Percentiles rank a stretch among this genome's conserved stretches.
phyloP scores from a whole-genome alignment of 2,888 invertebrate species.

The Eupithecia abbreviata region DNA sequence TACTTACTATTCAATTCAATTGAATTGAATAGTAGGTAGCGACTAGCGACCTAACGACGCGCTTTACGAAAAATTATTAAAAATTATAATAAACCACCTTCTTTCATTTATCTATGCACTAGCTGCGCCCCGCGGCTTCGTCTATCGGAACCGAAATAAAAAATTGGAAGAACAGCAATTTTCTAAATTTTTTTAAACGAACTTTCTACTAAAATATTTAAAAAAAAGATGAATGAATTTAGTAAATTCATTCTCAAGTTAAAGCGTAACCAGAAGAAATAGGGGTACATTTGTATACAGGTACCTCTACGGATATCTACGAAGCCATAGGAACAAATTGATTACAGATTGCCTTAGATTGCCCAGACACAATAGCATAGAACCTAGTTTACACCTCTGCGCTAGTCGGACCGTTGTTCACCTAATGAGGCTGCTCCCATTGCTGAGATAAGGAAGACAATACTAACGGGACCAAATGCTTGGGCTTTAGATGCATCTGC shows the following conservation, averaged over 20 bases:
- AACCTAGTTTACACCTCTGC: conserved; percentile 15
- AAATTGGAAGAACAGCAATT: too few species aligned
- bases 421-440: conserved; percentile 34
- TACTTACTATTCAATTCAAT: too few species aligned
- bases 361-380: not conserved
- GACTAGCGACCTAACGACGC: too few species aligned
- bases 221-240: too few species aligned
- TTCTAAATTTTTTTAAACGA: too few species aligned
- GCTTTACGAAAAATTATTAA: not conserved
- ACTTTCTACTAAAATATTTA: too few species aligned
- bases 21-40: too few species aligned
- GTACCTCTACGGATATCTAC: not conserved
- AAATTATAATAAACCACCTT: not conserved
- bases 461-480: conserved; percentile 35
- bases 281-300: too few species aligned
- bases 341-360: not conserved
- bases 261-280: too few species aligned
- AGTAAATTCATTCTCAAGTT: too few species aligned
- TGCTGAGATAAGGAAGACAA: conserved; percentile 39
- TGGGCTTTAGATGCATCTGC: conserved; percentile 1
- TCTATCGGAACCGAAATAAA: too few species aligned
- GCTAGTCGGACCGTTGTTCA: conserved; percentile 28
- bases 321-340: not conserved
- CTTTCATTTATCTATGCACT: not conserved
- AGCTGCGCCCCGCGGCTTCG: too few species aligned